Evolutionary conservation across 2,797 vertebrate species (phyloP).

Genomic region (Acropternis orthonyx): DNA sequence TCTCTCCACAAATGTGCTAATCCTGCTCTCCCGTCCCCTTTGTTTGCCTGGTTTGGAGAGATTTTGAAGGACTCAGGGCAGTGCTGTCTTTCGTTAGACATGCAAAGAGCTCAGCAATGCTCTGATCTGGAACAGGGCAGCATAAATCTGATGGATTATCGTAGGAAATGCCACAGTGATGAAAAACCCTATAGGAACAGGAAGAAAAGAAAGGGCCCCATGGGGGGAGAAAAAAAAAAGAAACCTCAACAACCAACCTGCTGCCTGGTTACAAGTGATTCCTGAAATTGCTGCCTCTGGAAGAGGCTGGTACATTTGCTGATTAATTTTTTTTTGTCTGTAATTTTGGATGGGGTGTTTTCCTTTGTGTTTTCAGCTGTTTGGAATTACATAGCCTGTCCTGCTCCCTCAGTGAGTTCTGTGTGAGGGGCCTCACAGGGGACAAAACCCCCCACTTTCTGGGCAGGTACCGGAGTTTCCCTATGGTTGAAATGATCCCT

Average conservation of each 20-base stretch:
- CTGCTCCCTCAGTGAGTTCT: background rate
- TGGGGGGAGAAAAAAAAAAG: background rate
- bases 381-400: background rate
- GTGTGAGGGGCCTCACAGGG: rapidly evolving
- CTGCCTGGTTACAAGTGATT: background rate
- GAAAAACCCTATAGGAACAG: constrained; percentile 10
- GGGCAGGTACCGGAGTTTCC: background rate
- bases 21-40: background rate
- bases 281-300: background rate
- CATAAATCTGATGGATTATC: constrained; percentile 37
- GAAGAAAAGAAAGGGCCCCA: background rate
- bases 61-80: background rate
- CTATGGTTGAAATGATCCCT: background rate
- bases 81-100: constrained; percentile 13
- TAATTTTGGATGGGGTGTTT: background rate
- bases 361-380: constrained; percentile 29
- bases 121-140: background rate
- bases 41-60: background rate
- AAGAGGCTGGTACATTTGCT: background rate
- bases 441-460: background rate
- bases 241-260: rapidly evolving
- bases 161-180: constrained; percentile 52
- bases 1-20: background rate
- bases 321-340: background rate
- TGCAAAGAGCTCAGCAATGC: background rate